These are phyloP conservation scores for Trogon melanurus DNA, from an alignment of 2,113 vertebrate genomes.

Conservation along the genomic window DNA sequence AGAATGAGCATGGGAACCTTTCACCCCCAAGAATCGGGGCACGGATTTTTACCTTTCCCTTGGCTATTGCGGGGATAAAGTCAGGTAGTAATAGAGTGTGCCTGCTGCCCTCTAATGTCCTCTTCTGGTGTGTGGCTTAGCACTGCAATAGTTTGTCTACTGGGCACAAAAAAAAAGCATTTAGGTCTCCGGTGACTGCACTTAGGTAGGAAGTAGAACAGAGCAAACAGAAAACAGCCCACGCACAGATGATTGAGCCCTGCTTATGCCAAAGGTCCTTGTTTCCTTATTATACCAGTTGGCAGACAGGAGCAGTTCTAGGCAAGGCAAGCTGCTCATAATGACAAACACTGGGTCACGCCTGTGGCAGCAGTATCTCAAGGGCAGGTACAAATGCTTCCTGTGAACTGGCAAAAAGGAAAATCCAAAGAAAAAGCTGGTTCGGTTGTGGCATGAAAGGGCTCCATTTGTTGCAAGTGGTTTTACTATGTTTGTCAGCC, in stretches of 20 bases:
- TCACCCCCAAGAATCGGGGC: not conserved
- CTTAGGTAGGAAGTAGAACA: not conserved
- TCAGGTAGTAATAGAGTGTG: not conserved
- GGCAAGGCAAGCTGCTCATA: not conserved
- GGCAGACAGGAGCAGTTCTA: not conserved
- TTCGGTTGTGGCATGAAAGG: not conserved
- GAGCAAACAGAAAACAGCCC: not conserved
- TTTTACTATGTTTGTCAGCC: not conserved
- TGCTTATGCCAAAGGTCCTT: not conserved
- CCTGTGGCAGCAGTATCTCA: not conserved
- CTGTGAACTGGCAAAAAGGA: not conserved
- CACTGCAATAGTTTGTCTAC: accelerated
- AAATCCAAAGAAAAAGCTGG: not conserved
- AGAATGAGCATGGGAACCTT: not conserved
- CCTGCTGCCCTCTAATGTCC: constrained; percentile 22
- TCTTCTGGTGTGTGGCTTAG: not conserved
- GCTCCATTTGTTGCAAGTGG: accelerated
- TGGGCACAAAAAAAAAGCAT: accelerated
- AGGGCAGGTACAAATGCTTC: not conserved
- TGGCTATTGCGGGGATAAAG: not conserved
- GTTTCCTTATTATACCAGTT: not conserved
- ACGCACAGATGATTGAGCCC: not conserved
- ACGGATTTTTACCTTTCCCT: not conserved
- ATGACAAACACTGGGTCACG: not conserved
- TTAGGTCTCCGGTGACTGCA: not conserved